Conservation (phyloP, 2,113 vertebrate genomes). For the Ariopsis seemanni region DNA sequence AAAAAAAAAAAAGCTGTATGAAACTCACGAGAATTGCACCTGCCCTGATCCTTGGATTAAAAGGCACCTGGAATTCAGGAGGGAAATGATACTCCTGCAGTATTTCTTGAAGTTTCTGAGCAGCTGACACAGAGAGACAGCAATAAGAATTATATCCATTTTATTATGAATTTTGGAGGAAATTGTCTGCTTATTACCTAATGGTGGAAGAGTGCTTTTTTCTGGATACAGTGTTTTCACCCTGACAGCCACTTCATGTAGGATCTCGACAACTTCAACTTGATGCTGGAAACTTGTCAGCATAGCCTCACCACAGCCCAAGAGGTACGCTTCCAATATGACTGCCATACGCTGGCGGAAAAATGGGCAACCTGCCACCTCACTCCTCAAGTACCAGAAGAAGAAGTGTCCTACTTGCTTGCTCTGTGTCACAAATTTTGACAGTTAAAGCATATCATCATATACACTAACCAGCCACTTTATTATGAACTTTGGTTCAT, state of each 20-base stretch:
- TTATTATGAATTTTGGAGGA: not conserved
- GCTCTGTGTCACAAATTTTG: constrained; percentile 65
- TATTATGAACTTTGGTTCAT: not conserved
- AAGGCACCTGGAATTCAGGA: constrained; percentile 73
- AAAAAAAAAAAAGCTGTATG: not conserved
- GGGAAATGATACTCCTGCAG: constrained; percentile 65
- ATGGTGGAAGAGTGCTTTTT: constrained; percentile 64
- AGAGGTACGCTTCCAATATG: constrained; percentile 76
- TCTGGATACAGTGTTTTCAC: constrained; percentile 72
- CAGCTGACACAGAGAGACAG: constrained; percentile 57
- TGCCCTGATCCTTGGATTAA: constrained; percentile 72
- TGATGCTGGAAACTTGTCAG: constrained; percentile 67
- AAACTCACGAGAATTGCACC: constrained; percentile 69
- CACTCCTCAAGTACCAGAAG: constrained; percentile 78
- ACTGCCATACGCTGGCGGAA: constrained; percentile 76
- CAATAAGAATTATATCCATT: not conserved
- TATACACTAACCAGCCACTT: not conserved
- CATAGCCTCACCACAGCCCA: constrained; percentile 74
- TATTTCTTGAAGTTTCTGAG: constrained; percentile 66
- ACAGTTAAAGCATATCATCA: not conserved
- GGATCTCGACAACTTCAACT: constrained; percentile 68
- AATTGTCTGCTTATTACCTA: constrained; percentile 57
- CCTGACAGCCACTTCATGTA: constrained; percentile 62
- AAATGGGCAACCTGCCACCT: constrained; percentile 70
- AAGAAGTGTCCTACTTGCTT: constrained; percentile 80